Conservation (phyloP, 2,888 invertebrate species). For the Oscheius sp. region DNA sequence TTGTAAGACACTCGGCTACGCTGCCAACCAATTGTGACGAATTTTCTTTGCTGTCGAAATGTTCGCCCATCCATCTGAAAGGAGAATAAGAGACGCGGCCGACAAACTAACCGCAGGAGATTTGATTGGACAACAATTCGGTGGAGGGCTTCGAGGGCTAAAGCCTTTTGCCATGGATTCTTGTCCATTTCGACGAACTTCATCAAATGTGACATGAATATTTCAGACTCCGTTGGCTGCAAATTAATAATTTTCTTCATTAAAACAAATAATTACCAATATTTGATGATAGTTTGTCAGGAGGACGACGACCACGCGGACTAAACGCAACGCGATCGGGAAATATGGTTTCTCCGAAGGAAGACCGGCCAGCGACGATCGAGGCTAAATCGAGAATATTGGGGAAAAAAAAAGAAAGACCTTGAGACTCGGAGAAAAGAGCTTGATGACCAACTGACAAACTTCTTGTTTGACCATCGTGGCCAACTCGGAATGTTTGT, state of each 20-base stretch:
- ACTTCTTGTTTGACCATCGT: conserved; percentile 94
- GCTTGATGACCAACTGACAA: conserved; percentile 95
- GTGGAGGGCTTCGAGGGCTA: conserved; percentile 94
- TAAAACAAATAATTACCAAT: conserved; percentile 45
- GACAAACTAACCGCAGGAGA: conserved; percentile 47
- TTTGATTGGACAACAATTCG: conserved; percentile 79
- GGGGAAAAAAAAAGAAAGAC: conserved; percentile 78
- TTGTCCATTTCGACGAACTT: conserved; percentile 97
- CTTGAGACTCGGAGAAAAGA: conserved; percentile 98
- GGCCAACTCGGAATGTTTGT: conserved; percentile 88
- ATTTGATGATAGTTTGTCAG: conserved; percentile 81
- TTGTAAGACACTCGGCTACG: conserved; percentile 91
- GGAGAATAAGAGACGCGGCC: background rate
- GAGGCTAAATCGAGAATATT: conserved; percentile 2
- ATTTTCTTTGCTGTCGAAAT: conserved; percentile 90
- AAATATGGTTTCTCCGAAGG: conserved; percentile 89
- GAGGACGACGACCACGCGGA: conserved; percentile 90
- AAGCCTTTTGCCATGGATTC: conserved; percentile 92
- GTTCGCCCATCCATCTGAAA: conserved; percentile 85
- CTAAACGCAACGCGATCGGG: conserved; percentile 92
- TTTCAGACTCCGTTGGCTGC: conserved; percentile 94
- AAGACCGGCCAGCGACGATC: conserved; percentile 28
- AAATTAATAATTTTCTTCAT: conserved; percentile 2
- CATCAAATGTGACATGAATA: conserved; percentile 93
- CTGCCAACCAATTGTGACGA: conserved; percentile 82